Percentiles rank a stretch among this genome's conserved stretches.
Conservation (phyloP, 2,888 invertebrate species). For the Himalopsyche tibetana region DNA sequence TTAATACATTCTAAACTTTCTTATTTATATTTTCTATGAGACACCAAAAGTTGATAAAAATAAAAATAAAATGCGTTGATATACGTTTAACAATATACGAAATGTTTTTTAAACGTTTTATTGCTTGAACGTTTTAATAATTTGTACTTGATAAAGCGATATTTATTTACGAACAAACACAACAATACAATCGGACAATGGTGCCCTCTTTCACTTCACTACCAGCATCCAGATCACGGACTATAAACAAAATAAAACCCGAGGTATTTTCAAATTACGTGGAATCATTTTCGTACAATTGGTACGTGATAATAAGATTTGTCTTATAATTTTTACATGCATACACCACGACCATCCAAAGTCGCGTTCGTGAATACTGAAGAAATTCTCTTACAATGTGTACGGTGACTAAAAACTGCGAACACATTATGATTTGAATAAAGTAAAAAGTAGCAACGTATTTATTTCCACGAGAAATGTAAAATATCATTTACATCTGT, state of each 20-base stretch:
- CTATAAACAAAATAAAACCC: constrained; percentile 57
- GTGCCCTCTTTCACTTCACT: constrained; percentile 14
- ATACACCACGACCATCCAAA: constrained; percentile 34
- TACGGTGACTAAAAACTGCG: neutral
- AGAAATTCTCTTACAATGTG: constrained; percentile 39
- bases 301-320: constrained; percentile 65
- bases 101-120: too few species aligned
- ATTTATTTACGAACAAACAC: constrained; percentile 5
- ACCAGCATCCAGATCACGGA: constrained; percentile 27
- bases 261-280: constrained; percentile 64
- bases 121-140: too few species aligned
- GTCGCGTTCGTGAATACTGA: constrained; percentile 55
- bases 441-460: too few species aligned
- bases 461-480: too few species aligned
- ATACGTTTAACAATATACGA: too few species aligned
- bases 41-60: neutral
- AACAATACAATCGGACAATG: neutral
- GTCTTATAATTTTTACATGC: constrained; percentile 59
- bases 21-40: neutral
- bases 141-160: neutral
- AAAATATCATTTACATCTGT: too few species aligned
- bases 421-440: too few species aligned
- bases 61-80: too few species aligned
- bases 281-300: constrained; percentile 64
- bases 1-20: neutral